phyloP scores from a whole-genome alignment of 2,888 invertebrate species.

The Drosophila anomelani region DNA sequence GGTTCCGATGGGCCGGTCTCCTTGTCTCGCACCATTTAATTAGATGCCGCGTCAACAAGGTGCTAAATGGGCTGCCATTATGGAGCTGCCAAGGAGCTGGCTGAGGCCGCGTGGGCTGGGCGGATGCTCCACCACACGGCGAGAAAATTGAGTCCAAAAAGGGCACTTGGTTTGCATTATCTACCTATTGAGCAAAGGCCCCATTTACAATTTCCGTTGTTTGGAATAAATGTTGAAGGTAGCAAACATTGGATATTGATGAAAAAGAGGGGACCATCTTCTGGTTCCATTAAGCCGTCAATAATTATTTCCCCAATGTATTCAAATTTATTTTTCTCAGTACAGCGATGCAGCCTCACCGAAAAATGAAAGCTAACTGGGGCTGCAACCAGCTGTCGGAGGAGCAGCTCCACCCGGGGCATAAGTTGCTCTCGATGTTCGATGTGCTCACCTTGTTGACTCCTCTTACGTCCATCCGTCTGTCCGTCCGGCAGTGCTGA shows the following conservation, averaged over 20 bases:
- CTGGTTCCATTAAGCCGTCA: neutral
- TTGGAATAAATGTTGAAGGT: neutral
- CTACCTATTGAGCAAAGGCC: too few relatives aligned
- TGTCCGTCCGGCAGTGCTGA: constrained; percentile 50
- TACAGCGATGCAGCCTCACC: constrained; percentile 7
- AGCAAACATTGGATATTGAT: neutral
- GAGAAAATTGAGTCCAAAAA: neutral
- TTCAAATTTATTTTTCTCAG: neutral
- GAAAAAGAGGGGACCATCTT: neutral
- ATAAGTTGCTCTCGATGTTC: constrained; percentile 76
- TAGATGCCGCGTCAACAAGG: constrained; percentile 84
- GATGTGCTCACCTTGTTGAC: constrained; percentile 56
- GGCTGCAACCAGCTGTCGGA: constrained; percentile 64
- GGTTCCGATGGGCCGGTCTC: constrained; percentile 19
- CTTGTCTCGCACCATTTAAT: constrained; percentile 73
- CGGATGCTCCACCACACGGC: constrained; percentile 19
- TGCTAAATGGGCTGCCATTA: constrained; percentile 83
- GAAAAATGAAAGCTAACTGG: constrained; percentile 70
- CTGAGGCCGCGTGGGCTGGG: constrained; percentile 71
- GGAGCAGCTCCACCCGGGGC: constrained; percentile 61
- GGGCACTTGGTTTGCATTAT: neutral
- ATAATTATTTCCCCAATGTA: neutral
- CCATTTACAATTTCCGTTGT: too few relatives aligned
- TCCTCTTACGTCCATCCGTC: constrained; percentile 18
- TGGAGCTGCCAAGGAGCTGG: constrained; percentile 19